These are phyloP conservation scores for Tretioscincus oriximinensis DNA, from an alignment of 2,113 vertebrate genomes.

Conservation along the genomic window DNA sequence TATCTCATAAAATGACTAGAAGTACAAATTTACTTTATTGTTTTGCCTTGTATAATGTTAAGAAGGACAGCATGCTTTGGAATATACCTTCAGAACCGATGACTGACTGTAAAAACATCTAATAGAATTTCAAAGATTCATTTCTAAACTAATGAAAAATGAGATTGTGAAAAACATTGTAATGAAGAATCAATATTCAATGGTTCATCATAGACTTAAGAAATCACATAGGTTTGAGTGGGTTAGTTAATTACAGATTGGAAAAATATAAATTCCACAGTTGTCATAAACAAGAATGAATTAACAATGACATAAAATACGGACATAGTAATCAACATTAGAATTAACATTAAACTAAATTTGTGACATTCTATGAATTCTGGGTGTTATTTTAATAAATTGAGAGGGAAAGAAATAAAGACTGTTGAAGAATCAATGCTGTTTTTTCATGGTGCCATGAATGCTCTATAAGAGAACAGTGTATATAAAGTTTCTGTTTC, in stretches of 20 bases:
- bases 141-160: conserved; percentile 48
- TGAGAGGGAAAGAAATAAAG: too few relatives aligned
- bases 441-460: too few relatives aligned
- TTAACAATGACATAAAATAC: background rate
- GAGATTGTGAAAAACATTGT: conserved; percentile 16
- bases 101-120: conserved; percentile 28
- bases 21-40: conserved; percentile 24
- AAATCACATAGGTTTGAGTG: conserved; percentile 16
- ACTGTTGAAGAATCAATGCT: too few relatives aligned
- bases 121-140: conserved; percentile 24
- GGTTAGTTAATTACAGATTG: background rate
- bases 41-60: conserved; percentile 6
- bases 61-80: conserved; percentile 9
- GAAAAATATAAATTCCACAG: conserved; percentile 24
- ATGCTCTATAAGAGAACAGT: too few relatives aligned
- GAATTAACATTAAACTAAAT: too few relatives aligned
- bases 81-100: conserved; percentile 36
- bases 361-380: too few relatives aligned
- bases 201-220: conserved; percentile 17
- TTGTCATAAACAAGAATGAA: conserved; percentile 9
- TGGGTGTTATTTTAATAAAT: too few relatives aligned
- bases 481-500: too few relatives aligned
- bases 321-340: background rate
- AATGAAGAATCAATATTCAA: conserved; percentile 34
- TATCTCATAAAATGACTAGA: conserved; percentile 3